phyloP scores from a whole-genome alignment of 1,140 invertebrate genomes.

The Bombus difficillimus region DNA sequence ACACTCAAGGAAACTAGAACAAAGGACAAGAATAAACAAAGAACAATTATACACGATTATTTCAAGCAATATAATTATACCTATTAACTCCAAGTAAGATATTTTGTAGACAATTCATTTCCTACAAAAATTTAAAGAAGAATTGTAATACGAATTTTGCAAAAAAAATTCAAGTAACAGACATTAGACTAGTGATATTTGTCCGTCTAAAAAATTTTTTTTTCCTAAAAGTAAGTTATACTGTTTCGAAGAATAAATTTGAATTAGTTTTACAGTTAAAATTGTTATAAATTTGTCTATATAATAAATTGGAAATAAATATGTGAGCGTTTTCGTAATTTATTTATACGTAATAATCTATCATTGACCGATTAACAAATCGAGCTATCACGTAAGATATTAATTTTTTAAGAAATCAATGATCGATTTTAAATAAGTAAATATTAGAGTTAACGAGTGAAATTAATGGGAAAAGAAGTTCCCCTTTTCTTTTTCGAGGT shows the following conservation, averaged over 20 bases:
- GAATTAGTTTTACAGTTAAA: neutral
- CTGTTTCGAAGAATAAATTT: neutral
- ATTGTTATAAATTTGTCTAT: neutral
- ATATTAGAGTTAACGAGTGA: neutral
- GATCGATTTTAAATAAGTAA: neutral
- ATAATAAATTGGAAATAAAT: neutral
- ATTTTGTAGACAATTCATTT: neutral
- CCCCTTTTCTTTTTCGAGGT: slow-evolving; percentile 4
- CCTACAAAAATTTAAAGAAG: neutral
- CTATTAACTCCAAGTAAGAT: neutral
- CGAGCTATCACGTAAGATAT: neutral
- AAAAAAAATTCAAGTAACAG: neutral
- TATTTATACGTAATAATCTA: no score
- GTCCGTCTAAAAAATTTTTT: neutral
- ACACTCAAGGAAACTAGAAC: no score
- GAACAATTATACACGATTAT: neutral
- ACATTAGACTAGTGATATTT: neutral
- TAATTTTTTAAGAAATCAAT: neutral
- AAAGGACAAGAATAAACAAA: no score
- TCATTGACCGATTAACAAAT: neutral
- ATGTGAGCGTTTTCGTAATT: no score
- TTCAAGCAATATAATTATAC: neutral
- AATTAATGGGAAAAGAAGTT: neutral
- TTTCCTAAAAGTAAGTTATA: neutral
- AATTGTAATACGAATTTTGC: neutral